Evolutionary conservation across 2,113 vertebrate genomes (phyloP).

Genomic region (Anguilla japonica): DNA sequence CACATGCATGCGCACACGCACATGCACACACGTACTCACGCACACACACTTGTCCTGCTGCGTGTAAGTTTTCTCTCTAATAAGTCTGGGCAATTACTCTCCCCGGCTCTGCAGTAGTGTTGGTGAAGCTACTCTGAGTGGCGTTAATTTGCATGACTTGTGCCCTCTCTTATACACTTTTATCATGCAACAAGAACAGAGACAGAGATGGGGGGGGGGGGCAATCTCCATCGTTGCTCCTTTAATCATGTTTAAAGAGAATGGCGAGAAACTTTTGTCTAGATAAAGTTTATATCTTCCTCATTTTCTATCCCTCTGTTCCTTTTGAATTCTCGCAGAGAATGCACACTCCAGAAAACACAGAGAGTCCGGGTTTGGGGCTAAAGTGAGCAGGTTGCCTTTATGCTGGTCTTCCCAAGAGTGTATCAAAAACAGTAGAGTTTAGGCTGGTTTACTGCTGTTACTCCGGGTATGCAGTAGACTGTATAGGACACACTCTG

Average conservation of each 20-base stretch:
- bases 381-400: background rate
- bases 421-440: background rate
- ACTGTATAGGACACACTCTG: background rate
- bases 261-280: background rate
- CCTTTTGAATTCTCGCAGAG: background rate
- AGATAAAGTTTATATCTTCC: conserved; percentile 5
- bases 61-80: conserved; percentile 10
- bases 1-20: too few species aligned
- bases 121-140: conserved; percentile 15
- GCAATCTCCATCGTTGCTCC: conserved; percentile 16
- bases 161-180: conserved; percentile 16
- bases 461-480: too few species aligned
- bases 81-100: conserved; percentile 30
- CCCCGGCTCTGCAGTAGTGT: background rate
- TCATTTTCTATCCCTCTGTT: background rate
- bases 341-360: background rate
- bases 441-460: too few species aligned
- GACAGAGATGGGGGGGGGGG: background rate
- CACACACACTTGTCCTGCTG: background rate
- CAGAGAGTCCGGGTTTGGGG: background rate
- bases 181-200: background rate
- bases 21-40: background rate
- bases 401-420: background rate
- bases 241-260: conserved; percentile 27
- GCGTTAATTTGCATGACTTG: conserved; percentile 33